Evolutionary conservation across 35 echinoderm and acorn worm genomes (phyloP).

Genomic region (Chiridota heheva): DNA sequence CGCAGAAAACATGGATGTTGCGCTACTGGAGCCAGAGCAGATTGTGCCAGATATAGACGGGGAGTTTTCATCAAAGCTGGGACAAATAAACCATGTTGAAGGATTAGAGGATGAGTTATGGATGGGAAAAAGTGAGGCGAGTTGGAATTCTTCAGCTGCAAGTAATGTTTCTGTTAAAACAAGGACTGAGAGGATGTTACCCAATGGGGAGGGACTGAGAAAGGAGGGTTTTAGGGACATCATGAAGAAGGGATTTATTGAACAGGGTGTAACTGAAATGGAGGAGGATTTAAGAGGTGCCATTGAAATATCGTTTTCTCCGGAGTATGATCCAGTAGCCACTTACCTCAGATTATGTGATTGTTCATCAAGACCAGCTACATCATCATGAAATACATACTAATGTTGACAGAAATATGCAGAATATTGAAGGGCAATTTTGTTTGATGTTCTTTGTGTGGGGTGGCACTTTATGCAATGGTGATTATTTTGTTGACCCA

Average conservation of each 20-base stretch:
- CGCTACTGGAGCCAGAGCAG: conserved; percentile 16
- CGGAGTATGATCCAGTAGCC: conserved; percentile 29
- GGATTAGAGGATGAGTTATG: conserved; percentile 34
- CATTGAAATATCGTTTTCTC: neutral
- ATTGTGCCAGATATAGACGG: conserved; percentile 36
- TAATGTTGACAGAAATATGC: no score
- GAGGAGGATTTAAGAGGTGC: neutral
- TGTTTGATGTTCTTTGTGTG: no score
- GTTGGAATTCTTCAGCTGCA: neutral
- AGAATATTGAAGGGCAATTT: no score
- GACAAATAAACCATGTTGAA: neutral
- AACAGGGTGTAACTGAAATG: neutral
- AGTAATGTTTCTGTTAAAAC: neutral
- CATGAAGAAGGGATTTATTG: neutral
- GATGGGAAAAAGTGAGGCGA: conserved; percentile 11
- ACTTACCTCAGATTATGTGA: conserved; percentile 41
- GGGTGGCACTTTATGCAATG: no score
- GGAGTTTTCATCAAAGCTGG: neutral
- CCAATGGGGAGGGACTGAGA: neutral
- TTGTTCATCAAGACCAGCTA: conserved; percentile 16
- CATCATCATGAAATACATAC: no score
- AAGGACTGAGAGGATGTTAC: no score
- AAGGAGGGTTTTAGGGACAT: neutral
- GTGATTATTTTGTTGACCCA: no score
- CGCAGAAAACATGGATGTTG: conserved; percentile 29